Conservation (phyloP, 2,797 vertebrate species). For the Zalophus californianus region DNA sequence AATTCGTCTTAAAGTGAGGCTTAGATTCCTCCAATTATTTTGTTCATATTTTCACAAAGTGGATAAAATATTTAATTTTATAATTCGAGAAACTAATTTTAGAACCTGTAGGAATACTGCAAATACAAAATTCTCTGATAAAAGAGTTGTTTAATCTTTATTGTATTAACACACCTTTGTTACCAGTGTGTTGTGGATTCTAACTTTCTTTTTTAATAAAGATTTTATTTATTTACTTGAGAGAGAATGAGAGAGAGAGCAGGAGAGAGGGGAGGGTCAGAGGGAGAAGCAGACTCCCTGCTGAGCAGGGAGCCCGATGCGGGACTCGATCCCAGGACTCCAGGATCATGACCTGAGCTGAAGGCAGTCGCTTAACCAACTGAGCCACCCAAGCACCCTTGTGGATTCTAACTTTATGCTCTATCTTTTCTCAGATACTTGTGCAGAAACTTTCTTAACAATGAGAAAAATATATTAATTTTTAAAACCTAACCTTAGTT, state of each 20-base stretch:
- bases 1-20: background rate
- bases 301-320: too few relatives aligned
- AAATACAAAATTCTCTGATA: constrained; percentile 4
- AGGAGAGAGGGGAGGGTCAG: too few relatives aligned
- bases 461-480: constrained; percentile 15
- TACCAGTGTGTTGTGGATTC: background rate
- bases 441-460: background rate
- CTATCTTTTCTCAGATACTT: background rate
- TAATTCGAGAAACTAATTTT: background rate
- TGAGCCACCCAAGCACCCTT: background rate
- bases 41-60: background rate
- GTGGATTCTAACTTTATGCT: background rate
- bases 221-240: too few relatives aligned
- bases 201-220: background rate
- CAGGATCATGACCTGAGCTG: too few relatives aligned
- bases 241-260: too few relatives aligned
- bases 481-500: constrained; percentile 14
- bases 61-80: background rate
- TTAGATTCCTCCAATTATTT: background rate
- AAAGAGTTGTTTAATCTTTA: background rate
- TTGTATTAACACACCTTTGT: background rate
- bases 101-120: background rate
- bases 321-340: too few relatives aligned
- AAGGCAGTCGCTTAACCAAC: too few relatives aligned
- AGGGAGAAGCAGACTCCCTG: too few relatives aligned